phyloP scores from a whole-genome alignment of 2,888 invertebrate species.

The Cyrtodaria siliqua region DNA sequence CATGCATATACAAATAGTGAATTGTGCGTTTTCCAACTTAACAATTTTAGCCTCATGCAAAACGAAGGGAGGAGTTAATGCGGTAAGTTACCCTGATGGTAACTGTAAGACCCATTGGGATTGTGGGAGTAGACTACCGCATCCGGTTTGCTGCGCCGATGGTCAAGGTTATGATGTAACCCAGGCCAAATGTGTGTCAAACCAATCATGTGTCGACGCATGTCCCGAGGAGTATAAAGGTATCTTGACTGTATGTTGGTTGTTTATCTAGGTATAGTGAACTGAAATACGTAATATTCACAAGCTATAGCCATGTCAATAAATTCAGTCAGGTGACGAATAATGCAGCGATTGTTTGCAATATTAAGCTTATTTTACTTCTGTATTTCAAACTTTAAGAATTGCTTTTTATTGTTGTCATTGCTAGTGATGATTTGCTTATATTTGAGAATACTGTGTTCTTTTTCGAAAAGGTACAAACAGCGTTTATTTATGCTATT shows the following conservation, averaged over 20 bases:
- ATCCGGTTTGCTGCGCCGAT: constrained; percentile 50
- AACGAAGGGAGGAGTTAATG: not conserved
- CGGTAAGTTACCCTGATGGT: constrained; percentile 31
- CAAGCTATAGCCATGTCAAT: not conserved
- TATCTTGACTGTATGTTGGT: not conserved
- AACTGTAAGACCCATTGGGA: constrained; percentile 58
- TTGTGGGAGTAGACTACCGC: constrained; percentile 36
- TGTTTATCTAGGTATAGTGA: not conserved
- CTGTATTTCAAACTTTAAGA: no score
- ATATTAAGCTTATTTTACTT: no score
- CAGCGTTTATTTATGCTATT: no score
- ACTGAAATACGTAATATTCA: not conserved
- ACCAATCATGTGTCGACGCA: constrained; percentile 21
- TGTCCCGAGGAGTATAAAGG: constrained; percentile 44
- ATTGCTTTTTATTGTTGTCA: no score
- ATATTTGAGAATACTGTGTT: no score
- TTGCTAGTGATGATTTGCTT: no score
- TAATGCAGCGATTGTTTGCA: no score
- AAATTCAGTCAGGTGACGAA: no score
- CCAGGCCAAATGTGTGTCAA: constrained; percentile 12
- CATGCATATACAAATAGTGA: no score
- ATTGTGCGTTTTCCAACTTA: no score
- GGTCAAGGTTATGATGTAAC: constrained; percentile 29
- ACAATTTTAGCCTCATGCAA: no score
- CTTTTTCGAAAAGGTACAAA: no score